Evolutionary conservation across 2,888 invertebrate species (phyloP).

Genomic region (Eledona agricola): DNA sequence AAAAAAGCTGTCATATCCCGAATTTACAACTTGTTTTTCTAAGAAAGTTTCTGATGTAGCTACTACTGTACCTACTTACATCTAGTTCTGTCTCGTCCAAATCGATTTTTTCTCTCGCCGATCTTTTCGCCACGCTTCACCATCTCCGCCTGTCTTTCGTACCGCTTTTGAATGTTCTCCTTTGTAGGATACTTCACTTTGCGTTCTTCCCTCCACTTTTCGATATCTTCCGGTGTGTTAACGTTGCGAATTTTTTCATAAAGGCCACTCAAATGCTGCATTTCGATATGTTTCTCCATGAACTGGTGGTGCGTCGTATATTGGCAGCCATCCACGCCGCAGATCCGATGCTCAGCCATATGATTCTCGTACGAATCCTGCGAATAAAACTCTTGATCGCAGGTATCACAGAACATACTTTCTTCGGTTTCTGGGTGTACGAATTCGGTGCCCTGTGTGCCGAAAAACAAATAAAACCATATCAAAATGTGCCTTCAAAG

Average conservation of each 20-base stretch:
- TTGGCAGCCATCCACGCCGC: constrained; percentile 82
- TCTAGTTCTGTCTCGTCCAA: constrained; percentile 61
- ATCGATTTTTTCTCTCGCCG: constrained; percentile 60
- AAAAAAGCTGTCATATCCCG: no score
- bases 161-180: constrained; percentile 70
- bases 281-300: constrained; percentile 80
- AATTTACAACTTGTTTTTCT: no score
- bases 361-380: constrained; percentile 72
- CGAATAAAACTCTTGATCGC: constrained; percentile 77
- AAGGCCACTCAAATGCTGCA: constrained; percentile 86
- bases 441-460: constrained; percentile 30
- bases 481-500: not conserved
- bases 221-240: constrained; percentile 82
- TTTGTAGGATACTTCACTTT: constrained; percentile 67
- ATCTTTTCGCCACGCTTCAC: constrained; percentile 79
- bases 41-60: no score
- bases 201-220: constrained; percentile 85
- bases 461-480: constrained; percentile 1
- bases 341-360: constrained; percentile 77
- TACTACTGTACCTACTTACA: constrained; percentile 46
- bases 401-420: constrained; percentile 77
- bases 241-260: constrained; percentile 80
- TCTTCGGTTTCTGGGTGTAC: constrained; percentile 30
- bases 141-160: constrained; percentile 72
- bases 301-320: constrained; percentile 82